Conservation (phyloP, 1,140 invertebrate genomes). For the Venustaconcha ellipsiformis region DNA sequence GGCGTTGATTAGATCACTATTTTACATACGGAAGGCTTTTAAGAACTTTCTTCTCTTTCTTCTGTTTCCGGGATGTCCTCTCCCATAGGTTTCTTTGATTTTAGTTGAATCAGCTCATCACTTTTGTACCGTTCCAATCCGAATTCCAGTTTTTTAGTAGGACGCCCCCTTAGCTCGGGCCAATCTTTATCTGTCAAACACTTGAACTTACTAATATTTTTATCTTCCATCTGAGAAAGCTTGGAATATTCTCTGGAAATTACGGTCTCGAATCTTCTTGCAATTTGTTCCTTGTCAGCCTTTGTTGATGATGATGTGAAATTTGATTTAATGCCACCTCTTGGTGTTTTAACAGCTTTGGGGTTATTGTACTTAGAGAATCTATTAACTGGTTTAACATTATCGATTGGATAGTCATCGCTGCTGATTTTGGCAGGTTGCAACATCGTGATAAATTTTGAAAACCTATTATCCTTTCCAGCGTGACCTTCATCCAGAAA, state of each 20-base stretch:
- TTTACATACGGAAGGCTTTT: too few relatives aligned
- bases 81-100: too few relatives aligned
- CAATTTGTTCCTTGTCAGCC: conserved; percentile 23
- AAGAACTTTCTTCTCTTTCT: conserved; percentile 1
- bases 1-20: too few relatives aligned
- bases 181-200: conserved; percentile 7
- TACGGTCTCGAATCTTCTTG: conserved; percentile 22
- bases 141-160: conserved; percentile 27
- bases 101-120: conserved; percentile 25
- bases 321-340: conserved; percentile 11
- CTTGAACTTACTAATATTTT: background rate
- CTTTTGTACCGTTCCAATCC: conserved; percentile 30
- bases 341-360: conserved; percentile 1
- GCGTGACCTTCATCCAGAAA: conserved; percentile 22
- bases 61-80: conserved; percentile 19
- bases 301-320: conserved; percentile 14
- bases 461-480: conserved; percentile 16
- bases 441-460: conserved; percentile 19
- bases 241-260: conserved; percentile 30
- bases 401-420: conserved; percentile 27
- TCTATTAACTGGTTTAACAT: conserved; percentile 23
- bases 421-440: conserved; percentile 15
- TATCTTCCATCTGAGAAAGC: conserved; percentile 2
- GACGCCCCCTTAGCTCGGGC: background rate
- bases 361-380: conserved; percentile 15